Percentiles rank a stretch among this genome's conserved stretches.
These are phyloP conservation scores for Lepisosteus oculatus DNA, from an alignment of 2,113 vertebrate genomes.

Conservation along the genomic window DNA sequence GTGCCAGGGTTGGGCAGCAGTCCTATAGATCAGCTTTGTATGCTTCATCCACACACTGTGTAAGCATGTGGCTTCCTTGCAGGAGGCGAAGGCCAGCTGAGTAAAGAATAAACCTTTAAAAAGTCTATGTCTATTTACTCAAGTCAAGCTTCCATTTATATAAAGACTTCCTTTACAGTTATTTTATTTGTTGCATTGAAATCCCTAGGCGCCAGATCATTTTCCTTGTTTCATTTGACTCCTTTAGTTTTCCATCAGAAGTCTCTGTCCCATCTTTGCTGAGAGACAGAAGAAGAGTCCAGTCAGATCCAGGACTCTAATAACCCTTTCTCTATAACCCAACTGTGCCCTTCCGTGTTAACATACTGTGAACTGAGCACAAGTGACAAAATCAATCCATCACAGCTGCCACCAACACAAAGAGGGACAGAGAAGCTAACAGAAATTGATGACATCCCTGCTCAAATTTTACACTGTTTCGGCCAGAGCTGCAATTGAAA, in stretches of 20 bases:
- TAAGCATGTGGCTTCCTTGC: no score
- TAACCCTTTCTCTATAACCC: slow-evolving; percentile 85
- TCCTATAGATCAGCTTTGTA: no score
- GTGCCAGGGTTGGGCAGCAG: no score
- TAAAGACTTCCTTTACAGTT: neutral
- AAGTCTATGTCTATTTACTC: no score
- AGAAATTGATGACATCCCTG: slow-evolving; percentile 99
- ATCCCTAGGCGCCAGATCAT: slow-evolving; percentile 1
- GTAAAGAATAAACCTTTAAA: no score
- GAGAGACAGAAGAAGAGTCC: slow-evolving; percentile 56
- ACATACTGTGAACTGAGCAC: slow-evolving; percentile 98
- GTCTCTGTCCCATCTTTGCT: slow-evolving; percentile 22
- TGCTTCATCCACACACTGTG: no score
- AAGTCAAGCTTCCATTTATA: neutral
- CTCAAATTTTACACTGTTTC: slow-evolving; percentile 96
- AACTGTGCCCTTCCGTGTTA: slow-evolving; percentile 96
- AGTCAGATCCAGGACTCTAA: slow-evolving; percentile 74
- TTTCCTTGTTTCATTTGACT: neutral
- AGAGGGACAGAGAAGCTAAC: slow-evolving; percentile 98
- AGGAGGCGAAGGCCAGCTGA: no score
- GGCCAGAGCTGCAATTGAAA: slow-evolving; percentile 92
- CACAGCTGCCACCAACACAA: slow-evolving; percentile 79
- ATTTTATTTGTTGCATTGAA: neutral
- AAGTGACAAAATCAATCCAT: slow-evolving; percentile 99
- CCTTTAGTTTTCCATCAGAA: slow-evolving; percentile 8